Percentiles rank a stretch among this genome's conserved stretches.
Conservation (phyloP, 2,888 invertebrate species). For the Luffia ferchaultella region DNA sequence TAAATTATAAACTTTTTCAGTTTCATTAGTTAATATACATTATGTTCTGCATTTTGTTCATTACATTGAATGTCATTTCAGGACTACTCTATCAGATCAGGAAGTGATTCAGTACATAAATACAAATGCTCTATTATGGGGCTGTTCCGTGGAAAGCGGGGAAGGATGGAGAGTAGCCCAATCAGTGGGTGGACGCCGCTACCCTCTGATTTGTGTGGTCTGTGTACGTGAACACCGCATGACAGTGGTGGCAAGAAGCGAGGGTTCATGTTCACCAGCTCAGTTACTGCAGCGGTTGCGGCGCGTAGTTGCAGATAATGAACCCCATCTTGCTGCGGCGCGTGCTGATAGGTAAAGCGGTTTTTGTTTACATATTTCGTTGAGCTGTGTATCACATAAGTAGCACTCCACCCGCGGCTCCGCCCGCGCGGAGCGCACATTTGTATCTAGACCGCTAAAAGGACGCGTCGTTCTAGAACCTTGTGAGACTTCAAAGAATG, state of each 20-base stretch:
- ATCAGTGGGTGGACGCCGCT: slow-evolving; percentile 80
- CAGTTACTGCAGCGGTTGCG: slow-evolving; percentile 77
- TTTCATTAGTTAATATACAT: no score
- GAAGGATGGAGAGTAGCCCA: slow-evolving; percentile 95
- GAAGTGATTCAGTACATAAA: slow-evolving; percentile 84
- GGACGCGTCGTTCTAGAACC: no score
- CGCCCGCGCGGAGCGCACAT: no score
- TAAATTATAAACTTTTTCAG: no score
- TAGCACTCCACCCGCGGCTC: no score
- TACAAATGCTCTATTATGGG: slow-evolving; percentile 91
- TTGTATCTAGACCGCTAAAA: no score
- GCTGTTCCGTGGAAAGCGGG: slow-evolving; percentile 85
- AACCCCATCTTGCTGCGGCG: slow-evolving; percentile 85
- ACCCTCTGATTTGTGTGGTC: slow-evolving; percentile 89
- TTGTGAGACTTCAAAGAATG: no score
- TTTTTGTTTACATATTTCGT: no score
- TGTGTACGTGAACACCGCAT: slow-evolving; percentile 90
- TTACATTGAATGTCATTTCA: slow-evolving; percentile 25
- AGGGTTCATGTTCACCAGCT: slow-evolving; percentile 80
- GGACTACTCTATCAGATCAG: slow-evolving; percentile 74
- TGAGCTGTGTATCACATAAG: no score
- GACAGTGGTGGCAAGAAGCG: slow-evolving; percentile 91
- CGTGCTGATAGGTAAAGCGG: slow-evolving; percentile 78
- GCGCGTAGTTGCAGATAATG: slow-evolving; percentile 84
- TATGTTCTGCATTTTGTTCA: not conserved